Base-by-base conservation (phyloP, 2,113 vertebrate species). In the Coptodon rendalli region DNA sequence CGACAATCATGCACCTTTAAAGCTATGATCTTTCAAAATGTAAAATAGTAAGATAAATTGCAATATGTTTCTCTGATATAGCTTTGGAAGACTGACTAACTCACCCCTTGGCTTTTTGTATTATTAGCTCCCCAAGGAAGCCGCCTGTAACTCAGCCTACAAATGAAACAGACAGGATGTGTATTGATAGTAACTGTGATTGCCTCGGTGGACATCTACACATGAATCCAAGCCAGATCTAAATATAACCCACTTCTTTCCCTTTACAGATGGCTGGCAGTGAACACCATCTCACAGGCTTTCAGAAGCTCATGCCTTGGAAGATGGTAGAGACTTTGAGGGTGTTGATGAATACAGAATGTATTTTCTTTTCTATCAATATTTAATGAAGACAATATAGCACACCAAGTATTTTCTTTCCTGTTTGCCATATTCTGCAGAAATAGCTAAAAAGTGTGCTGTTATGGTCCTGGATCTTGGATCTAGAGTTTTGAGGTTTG, bases 231-330 rank as follows among this genome's bases (percentile, higher is more conserved):
- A 87, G 81, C 68, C 53, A 63, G 29, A 85, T 85, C 80, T 88
- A 88, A 93, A 90, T 89, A 91, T 91, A 93, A 85, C 73, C 34
- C 1, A 3, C 80, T 89, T 10, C n/a, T 50, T 85, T 88, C 19
- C 54, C 81, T 59, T 66, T 89, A 88, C 87, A 89, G 85, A 88
- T 87, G 87, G 87, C 89, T 91, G 80, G 86, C 82, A 90, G 85
- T 3, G 14, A 83, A 81, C 84, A 78, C 61, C 79, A 50, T 54
- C 66, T 86, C 80, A 54, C 82, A 87, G 78, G 54, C 84, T 85
- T 89, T 94, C 89, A 78, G 90, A 89, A 85, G 86, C 88, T 91
- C 71, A 81, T 63, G 80, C 82, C 86, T 83, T 73, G 81, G 48
- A 85, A 82, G 48, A 80, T 82, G 86, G 88, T 80, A 43, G 56